These are phyloP conservation scores for Pollenia griseotomentosa DNA, from an alignment of 2,888 invertebrate species.

Conservation along the genomic window DNA sequence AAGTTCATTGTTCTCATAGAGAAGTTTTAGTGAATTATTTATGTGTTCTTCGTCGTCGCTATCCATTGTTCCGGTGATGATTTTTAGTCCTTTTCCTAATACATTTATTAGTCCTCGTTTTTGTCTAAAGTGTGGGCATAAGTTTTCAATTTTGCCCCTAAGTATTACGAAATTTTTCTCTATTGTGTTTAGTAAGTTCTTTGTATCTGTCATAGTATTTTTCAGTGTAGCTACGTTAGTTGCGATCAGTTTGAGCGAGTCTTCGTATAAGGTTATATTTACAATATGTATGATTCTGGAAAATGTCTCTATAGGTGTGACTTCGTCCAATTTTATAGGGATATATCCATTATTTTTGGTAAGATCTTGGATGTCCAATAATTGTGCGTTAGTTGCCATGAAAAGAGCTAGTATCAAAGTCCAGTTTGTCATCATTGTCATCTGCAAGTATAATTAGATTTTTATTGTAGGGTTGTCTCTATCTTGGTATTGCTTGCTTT, in stretches of 20 bases:
- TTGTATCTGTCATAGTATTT: constrained; percentile 23
- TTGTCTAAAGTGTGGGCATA: constrained; percentile 26
- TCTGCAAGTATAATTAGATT: constrained; percentile 9
- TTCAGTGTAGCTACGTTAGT: constrained; percentile 1
- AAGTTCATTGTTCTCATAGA: not conserved
- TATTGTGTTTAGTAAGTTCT: constrained; percentile 23
- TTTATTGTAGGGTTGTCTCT: constrained; percentile 14
- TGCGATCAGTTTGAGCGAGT: constrained; percentile 7
- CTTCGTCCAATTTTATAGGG: constrained; percentile 60
- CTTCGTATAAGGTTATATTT: constrained; percentile 42
- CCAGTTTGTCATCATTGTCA: constrained; percentile 9
- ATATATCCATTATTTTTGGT: constrained; percentile 69
- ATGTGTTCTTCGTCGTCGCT: too few species aligned
- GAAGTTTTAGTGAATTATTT: not conserved
- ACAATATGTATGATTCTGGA: constrained; percentile 65
- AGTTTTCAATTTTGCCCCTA: constrained; percentile 23
- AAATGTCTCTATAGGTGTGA: constrained; percentile 53
- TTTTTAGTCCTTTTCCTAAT: constrained; percentile 7
- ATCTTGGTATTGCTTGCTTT: constrained; percentile 7
- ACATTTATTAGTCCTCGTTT: constrained; percentile 13
- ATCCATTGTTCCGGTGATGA: constrained; percentile 15
- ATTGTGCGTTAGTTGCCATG: constrained; percentile 35
- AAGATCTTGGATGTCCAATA: constrained; percentile 64
- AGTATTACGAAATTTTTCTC: constrained; percentile 44
- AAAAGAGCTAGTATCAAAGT: not conserved